phyloP scores from a whole-genome alignment of 2,888 invertebrate species.

The Trichogramma evanescens region DNA sequence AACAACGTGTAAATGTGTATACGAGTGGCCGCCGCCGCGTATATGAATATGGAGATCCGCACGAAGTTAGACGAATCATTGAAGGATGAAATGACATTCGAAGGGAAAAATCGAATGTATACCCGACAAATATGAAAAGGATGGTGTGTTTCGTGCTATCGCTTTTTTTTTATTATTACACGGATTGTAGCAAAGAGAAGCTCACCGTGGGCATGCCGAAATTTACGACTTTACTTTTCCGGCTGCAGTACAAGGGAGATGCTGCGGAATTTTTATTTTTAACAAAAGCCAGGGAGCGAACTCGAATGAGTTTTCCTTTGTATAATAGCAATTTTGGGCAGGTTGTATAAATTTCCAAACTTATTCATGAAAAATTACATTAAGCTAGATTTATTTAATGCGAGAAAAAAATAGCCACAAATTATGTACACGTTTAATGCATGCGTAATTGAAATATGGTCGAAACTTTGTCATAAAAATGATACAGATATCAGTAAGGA shows the following conservation, averaged over 20 bases:
- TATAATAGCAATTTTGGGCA: too few relatives aligned
- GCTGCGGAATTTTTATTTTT: conserved; percentile 8
- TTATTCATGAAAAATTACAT: too few relatives aligned
- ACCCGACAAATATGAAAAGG: conserved; percentile 4
- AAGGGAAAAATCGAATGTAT: conserved; percentile 10
- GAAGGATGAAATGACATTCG: conserved; percentile 27
- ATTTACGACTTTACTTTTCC: conserved; percentile 1
- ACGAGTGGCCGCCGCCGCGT: background rate
- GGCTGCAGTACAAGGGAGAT: background rate
- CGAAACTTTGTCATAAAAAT: too few relatives aligned
- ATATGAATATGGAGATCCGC: too few relatives aligned
- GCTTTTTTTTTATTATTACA: conserved; percentile 8
- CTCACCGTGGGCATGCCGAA: background rate
- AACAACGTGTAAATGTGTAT: background rate
- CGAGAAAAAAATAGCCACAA: too few relatives aligned
- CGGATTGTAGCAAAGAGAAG: background rate
- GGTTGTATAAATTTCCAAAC: too few relatives aligned
- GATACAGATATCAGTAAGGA: too few relatives aligned
- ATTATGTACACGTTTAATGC: too few relatives aligned
- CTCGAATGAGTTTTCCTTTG: too few relatives aligned
- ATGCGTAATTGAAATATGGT: too few relatives aligned
- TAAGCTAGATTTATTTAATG: too few relatives aligned
- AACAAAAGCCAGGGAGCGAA: too few relatives aligned
- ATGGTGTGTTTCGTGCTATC: conserved; percentile 18
- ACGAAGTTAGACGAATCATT: conserved; percentile 9